A percentile compares a stretch with the other conserved stretches of the same genome.
phyloP scores from a whole-genome alignment of 2,113 vertebrate species.

The Mugil cephalus region DNA sequence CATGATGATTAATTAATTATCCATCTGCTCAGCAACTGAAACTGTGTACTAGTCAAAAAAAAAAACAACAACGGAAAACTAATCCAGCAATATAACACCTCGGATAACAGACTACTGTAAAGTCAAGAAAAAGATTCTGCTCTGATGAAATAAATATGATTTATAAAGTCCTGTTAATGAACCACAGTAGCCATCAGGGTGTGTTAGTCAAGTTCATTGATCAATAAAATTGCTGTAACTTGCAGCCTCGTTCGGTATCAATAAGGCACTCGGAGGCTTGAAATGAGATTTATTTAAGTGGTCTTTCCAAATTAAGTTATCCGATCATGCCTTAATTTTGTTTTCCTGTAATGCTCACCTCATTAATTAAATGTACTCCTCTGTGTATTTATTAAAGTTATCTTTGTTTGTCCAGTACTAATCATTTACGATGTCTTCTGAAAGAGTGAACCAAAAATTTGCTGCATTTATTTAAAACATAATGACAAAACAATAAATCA shows the following conservation, averaged over 20 bases:
- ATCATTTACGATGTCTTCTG: not conserved
- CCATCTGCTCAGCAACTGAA: not conserved
- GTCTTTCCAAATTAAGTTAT: not conserved
- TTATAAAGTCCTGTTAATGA: too few species aligned
- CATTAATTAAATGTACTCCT: too few species aligned
- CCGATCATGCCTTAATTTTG: constrained; percentile 55
- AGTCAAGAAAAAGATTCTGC: too few species aligned
- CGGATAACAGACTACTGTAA: too few species aligned
- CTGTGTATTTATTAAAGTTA: not conserved
- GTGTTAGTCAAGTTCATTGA: constrained; percentile 4
- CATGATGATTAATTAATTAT: not conserved
- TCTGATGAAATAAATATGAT: too few species aligned
- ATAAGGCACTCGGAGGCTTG: not conserved
- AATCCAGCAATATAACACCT: constrained; percentile 16
- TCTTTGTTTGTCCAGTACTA: not conserved
- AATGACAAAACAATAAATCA: constrained; percentile 27
- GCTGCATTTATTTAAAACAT: not conserved
- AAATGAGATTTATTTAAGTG: not conserved
- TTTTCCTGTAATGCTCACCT: constrained; percentile 7
- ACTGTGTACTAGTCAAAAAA: not conserved
- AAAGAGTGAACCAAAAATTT: not conserved
- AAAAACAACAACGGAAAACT: not conserved
- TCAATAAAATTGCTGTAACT: constrained; percentile 4
- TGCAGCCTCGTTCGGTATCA: not conserved
- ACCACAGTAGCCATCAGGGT: constrained; percentile 4